A percentile compares a stretch with the other conserved stretches of the same genome.
Conservation (phyloP, 2,797 vertebrate genomes). For the Macropodus opercularis region DNA sequence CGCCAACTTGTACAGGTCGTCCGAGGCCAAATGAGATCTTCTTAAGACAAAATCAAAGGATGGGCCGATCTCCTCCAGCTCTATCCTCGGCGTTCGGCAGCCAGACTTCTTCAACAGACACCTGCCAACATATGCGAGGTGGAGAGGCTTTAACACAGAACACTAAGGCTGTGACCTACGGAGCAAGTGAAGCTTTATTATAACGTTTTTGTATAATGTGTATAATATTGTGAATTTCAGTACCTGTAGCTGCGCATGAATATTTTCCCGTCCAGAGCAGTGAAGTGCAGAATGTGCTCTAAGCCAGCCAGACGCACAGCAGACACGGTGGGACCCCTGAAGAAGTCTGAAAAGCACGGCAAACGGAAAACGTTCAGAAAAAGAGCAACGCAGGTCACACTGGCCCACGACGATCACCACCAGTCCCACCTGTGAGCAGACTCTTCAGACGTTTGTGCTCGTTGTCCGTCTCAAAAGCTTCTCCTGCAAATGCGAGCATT, state of each 20-base stretch:
- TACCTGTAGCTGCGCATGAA: constrained; percentile 96
- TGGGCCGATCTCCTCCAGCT: constrained; percentile 95
- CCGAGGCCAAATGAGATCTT: constrained; percentile 92
- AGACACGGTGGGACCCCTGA: constrained; percentile 89
- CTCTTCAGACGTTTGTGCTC: constrained; percentile 89
- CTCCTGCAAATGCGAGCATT: constrained; percentile 94
- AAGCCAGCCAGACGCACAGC: constrained; percentile 91
- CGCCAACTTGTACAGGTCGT: constrained; percentile 91
- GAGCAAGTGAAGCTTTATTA: too few species aligned
- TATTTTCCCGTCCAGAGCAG: constrained; percentile 90
- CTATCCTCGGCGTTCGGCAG: constrained; percentile 92
- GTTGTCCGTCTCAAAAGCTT: constrained; percentile 86
- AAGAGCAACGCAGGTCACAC: too few species aligned
- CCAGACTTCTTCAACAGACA: constrained; percentile 94
- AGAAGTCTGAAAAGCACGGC: constrained; percentile 86
- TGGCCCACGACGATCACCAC: neutral
- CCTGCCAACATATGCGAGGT: too few species aligned
- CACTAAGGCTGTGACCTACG: neutral
- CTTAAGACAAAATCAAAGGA: constrained; percentile 89
- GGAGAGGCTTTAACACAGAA: too few species aligned
- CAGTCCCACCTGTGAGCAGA: constrained; percentile 87
- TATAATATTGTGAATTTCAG: too few species aligned
- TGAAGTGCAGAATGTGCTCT: constrained; percentile 92
- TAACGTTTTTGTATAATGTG: neutral
- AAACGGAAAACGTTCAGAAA: neutral